These are phyloP conservation scores for Scaptomyza parva DNA, from an alignment of 2,888 invertebrate genomes.

Conservation along the genomic window DNA sequence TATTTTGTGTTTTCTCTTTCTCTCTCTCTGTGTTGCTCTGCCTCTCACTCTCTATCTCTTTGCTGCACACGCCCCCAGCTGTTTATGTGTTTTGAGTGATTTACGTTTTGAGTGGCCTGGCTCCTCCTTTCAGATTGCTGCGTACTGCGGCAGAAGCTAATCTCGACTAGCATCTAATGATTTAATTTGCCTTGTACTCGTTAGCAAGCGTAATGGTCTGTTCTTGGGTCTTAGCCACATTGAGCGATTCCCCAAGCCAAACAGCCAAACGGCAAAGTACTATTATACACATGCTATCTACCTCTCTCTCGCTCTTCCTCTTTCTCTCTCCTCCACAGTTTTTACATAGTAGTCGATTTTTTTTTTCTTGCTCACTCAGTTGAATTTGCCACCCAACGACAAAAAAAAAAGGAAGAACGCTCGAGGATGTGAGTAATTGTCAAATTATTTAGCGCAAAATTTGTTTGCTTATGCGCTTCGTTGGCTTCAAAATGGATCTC, in stretches of 20 bases:
- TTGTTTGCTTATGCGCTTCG: constrained; percentile 84
- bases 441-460: constrained; percentile 85
- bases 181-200: constrained; percentile 85
- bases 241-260: constrained; percentile 20
- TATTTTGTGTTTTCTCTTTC: constrained; percentile 18
- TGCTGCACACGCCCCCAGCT: constrained; percentile 64
- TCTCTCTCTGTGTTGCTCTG: too few relatives aligned
- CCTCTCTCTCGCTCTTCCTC: constrained; percentile 1
- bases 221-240: constrained; percentile 73
- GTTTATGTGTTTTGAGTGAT: constrained; percentile 65
- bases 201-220: constrained; percentile 84
- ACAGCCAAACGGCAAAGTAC: constrained; percentile 2
- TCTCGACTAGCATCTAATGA: constrained; percentile 83
- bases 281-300: constrained; percentile 18
- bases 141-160: constrained; percentile 40
- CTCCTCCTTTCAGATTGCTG: constrained; percentile 44
- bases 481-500: constrained; percentile 81
- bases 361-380: constrained; percentile 51
- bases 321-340: background rate
- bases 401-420: constrained; percentile 16
- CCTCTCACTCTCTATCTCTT: constrained; percentile 6
- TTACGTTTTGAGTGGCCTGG: constrained; percentile 45
- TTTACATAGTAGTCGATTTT: constrained; percentile 52
- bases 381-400: constrained; percentile 53
- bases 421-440: constrained; percentile 83